phyloP scores from a whole-genome alignment of 2,113 vertebrate species.

The Periophthalmodon schlosseri region DNA sequence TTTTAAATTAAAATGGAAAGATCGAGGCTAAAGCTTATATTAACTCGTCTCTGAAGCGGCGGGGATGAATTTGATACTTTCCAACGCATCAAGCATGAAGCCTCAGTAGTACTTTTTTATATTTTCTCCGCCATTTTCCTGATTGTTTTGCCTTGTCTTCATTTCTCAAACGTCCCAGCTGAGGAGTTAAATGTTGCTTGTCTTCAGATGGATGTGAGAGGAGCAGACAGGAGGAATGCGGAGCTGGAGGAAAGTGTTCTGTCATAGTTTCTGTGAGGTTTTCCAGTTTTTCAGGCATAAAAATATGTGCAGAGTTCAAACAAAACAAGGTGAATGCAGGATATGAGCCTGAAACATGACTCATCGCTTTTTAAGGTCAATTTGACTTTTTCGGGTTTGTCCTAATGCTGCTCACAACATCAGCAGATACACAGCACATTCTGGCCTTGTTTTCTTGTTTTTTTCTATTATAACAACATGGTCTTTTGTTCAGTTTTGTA shows the following conservation, averaged over 20 bases:
- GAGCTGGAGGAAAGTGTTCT: constrained; percentile 44
- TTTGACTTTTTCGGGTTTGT: background rate
- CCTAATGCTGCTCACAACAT: background rate
- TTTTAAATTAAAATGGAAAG: constrained; percentile 51
- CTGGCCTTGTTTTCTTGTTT: background rate
- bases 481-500: background rate
- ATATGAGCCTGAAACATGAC: constrained; percentile 14
- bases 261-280: constrained; percentile 25
- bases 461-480: background rate
- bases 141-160: constrained; percentile 29
- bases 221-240: constrained; percentile 36
- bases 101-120: constrained; percentile 34
- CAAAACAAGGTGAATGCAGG: constrained; percentile 21
- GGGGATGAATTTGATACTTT: constrained; percentile 45
- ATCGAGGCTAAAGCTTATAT: constrained; percentile 42
- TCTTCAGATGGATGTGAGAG: constrained; percentile 36
- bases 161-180: constrained; percentile 47
- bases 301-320: constrained; percentile 20
- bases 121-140: constrained; percentile 30
- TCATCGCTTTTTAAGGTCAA: constrained; percentile 18
- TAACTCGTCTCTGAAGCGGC: constrained; percentile 36
- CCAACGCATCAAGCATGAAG: constrained; percentile 23
- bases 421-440: background rate
- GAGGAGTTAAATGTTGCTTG: constrained; percentile 19
- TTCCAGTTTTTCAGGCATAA: constrained; percentile 23